Base-by-base conservation (phyloP, 2,113 vertebrate species). In the Eretmochelys imbricata region DNA sequence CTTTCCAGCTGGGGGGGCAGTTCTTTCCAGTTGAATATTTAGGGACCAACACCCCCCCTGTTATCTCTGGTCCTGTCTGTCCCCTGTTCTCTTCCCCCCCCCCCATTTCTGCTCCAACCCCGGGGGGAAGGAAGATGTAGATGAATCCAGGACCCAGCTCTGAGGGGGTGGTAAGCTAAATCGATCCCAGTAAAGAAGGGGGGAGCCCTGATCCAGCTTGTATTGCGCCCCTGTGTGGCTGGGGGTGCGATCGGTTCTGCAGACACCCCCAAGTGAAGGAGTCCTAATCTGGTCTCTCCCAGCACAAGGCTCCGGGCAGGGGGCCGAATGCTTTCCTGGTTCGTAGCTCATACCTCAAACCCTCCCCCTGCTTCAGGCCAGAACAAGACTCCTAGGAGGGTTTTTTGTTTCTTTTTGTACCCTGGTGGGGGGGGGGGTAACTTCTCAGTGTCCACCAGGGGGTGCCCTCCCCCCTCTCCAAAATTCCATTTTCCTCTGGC, bases 241-340 rank as follows among this genome's bases (percentile, higher is more conserved):
- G 27, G n/a, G 80, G 62, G 27, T 19, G 48, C 48, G 35, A 29
- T 87, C 50, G 25, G 14, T 49, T 54, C 91, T 69, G 46, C 80
- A 88, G 91, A 84, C 85, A 65, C 91, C 91, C 83, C 14, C 85
- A 79, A 88, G 48, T 92, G 91, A 92, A 92, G 91, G 91, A 88
- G 79, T 54, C 69, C 84, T n/a, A 51, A 35, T 59, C 48, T 51
- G 78, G 84, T 13, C 80, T 83, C 72, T 72, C 76, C 90, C 54
- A 48, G 85, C 11, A n/a, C 19, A 51, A n/a, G 50, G 31, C 16
- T 50, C 62, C 9, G 6, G 48, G 57, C 35, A 80, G 80, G 76
- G 22, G 76, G 85, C 69, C 11, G 48, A 17, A 31, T 9, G 35
- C 62, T 69, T 38, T 20, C 65, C 65, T 38, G 19, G 3, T 9